A percentile compares a stretch with the other conserved stretches of the same genome.
These are phyloP conservation scores for Danio tinwini DNA, from an alignment of 2,797 vertebrate genomes.

Conservation along the genomic window DNA sequence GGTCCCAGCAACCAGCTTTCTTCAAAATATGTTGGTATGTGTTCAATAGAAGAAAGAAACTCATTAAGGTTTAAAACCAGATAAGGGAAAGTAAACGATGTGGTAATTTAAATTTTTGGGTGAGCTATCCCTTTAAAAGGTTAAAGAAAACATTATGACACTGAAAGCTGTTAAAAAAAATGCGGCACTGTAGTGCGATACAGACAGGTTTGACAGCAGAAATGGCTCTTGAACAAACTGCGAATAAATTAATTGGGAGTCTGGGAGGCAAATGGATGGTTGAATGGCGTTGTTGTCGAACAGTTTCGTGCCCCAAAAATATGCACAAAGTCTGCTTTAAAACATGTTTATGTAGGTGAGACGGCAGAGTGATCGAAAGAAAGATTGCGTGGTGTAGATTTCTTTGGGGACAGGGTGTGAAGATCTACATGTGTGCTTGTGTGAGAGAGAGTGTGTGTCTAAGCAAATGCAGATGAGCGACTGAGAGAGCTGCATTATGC, in stretches of 20 bases:
- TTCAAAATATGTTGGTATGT: too few species aligned
- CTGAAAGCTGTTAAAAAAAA: constrained; percentile 35
- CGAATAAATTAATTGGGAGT: constrained; percentile 45
- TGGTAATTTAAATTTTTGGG: too few species aligned
- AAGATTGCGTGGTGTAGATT: constrained; percentile 58
- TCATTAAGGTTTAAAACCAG: too few species aligned
- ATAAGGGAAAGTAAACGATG: too few species aligned
- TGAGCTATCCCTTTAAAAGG: neutral
- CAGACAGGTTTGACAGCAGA: constrained; percentile 43
- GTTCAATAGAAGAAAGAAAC: too few species aligned
- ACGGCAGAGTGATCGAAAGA: constrained; percentile 14
- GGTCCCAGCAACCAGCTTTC: too few species aligned
- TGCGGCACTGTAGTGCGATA: neutral
- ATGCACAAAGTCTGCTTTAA: constrained; percentile 2
- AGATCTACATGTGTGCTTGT: constrained; percentile 34
- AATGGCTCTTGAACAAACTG: constrained; percentile 46
- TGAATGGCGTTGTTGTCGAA: constrained; percentile 36
- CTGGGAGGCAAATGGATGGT: constrained; percentile 43
- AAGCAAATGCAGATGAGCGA: constrained; percentile 74
- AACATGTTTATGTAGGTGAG: constrained; percentile 42
- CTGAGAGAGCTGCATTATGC: constrained; percentile 83
- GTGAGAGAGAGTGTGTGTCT: constrained; percentile 54
- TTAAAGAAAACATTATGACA: constrained; percentile 48
- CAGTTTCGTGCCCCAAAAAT: constrained; percentile 10
- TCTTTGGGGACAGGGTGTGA: constrained; percentile 58